Percentiles rank a stretch among this genome's conserved stretches.
These are phyloP conservation scores for Sceloporus undulatus DNA, from an alignment of 2,113 vertebrate genomes.

Conservation along the genomic window DNA sequence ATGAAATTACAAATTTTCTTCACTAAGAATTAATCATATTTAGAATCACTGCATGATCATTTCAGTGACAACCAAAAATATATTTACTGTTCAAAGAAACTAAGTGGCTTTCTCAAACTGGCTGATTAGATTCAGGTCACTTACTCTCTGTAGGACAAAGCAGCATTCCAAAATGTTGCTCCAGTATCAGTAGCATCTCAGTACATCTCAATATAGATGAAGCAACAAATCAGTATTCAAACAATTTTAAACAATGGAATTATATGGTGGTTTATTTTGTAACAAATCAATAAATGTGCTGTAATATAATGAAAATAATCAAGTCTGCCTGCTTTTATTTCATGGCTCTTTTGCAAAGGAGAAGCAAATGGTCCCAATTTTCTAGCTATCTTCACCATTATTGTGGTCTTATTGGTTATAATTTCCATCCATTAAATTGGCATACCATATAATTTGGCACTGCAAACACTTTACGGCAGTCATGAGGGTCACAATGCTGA, in stretches of 20 bases:
- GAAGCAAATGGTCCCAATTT: neutral
- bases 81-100: constrained; percentile 34
- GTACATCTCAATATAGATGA: neutral
- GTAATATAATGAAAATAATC: neutral
- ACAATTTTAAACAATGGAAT: neutral
- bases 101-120: constrained; percentile 30
- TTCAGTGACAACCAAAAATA: neutral
- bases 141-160: constrained; percentile 24
- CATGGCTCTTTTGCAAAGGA: neutral
- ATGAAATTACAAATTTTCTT: neutral
- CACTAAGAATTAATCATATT: neutral
- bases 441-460: neutral
- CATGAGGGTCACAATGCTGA: neutral
- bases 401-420: neutral
- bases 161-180: neutral
- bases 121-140: neutral
- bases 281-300: neutral
- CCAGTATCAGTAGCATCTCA: neutral
- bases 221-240: neutral
- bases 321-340: neutral
- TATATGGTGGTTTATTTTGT: neutral
- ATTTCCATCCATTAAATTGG: neutral
- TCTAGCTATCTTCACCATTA: neutral
- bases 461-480: neutral
- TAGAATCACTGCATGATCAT: neutral